A percentile compares a stretch with the other conserved stretches of the same genome.
Evolutionary conservation across 1,140 invertebrate genomes (phyloP).

Genomic region (Lordiphosa collinella): DNA sequence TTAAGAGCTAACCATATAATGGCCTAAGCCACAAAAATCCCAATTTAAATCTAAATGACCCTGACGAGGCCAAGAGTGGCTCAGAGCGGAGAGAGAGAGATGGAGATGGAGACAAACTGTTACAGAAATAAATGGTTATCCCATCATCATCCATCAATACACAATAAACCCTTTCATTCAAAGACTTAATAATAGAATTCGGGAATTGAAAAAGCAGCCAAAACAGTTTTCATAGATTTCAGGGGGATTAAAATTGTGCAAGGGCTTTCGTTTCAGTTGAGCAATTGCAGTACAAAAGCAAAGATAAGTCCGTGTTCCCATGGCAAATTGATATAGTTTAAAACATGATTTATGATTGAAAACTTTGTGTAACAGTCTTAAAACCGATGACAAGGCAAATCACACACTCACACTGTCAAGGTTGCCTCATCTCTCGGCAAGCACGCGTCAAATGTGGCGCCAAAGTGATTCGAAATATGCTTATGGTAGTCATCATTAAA

Average conservation of each 20-base stretch:
- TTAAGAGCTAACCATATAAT: constrained; percentile 53
- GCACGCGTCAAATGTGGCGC: constrained; percentile 64
- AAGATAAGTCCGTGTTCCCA: constrained; percentile 35
- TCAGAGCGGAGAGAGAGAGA: constrained; percentile 2
- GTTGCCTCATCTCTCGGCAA: constrained; percentile 30
- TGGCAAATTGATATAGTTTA: constrained; percentile 34
- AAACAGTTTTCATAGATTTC: constrained; percentile 31
- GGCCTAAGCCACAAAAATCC: constrained; percentile 56
- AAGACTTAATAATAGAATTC: constrained; percentile 61
- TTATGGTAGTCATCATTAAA: constrained; percentile 3
- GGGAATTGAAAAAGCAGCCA: constrained; percentile 20
- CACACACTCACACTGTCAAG: constrained; percentile 31
- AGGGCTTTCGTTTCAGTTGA: constrained; percentile 39
- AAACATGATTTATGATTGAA: constrained; percentile 31
- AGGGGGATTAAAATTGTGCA: neutral
- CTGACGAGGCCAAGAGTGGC: constrained; percentile 37
- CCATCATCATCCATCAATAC: constrained; percentile 40
- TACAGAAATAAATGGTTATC: constrained; percentile 22
- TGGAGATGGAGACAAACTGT: neutral
- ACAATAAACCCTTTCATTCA: constrained; percentile 15
- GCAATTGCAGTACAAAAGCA: constrained; percentile 2
- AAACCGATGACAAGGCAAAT: constrained; percentile 37
- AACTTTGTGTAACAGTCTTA: constrained; percentile 15
- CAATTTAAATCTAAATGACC: constrained; percentile 64
- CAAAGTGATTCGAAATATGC: constrained; percentile 53